A percentile compares a stretch with the other conserved stretches of the same genome.
Evolutionary conservation across 2,113 vertebrate species (phyloP).

Genomic region (Romanogobio albipinnatus): DNA sequence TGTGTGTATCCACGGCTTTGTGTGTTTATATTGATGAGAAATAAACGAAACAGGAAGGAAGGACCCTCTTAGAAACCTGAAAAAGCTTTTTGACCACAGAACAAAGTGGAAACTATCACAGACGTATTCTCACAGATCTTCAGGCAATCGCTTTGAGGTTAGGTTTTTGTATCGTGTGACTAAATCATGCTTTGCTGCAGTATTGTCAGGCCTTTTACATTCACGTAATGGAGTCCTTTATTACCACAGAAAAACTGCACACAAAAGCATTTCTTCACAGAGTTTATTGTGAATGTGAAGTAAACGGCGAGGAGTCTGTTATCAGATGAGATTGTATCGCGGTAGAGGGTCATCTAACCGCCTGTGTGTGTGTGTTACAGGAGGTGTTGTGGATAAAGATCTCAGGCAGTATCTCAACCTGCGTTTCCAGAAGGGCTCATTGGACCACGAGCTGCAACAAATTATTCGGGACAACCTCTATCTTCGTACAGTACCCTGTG

Average conservation of each 20-base stretch:
- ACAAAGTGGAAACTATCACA: slow-evolving; percentile 22
- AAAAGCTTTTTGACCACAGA: slow-evolving; percentile 14
- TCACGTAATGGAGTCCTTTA: slow-evolving; percentile 8
- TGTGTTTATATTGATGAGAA: slow-evolving; percentile 14
- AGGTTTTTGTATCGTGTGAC: slow-evolving; percentile 9
- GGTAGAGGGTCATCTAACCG: slow-evolving; percentile 3
- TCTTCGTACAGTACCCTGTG: slow-evolving; percentile 97
- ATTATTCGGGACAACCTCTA: slow-evolving; percentile 99
- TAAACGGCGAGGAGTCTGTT: slow-evolving; percentile 21
- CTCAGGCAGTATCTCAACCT: slow-evolving; percentile 99
- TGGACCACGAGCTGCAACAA: slow-evolving; percentile 98
- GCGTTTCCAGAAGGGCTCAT: slow-evolving; percentile 97
- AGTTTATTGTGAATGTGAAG: slow-evolving; percentile 16
- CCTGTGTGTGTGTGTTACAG: slow-evolving; percentile 71
- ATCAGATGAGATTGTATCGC: slow-evolving; percentile 7
- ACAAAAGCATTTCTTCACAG: slow-evolving; percentile 7
- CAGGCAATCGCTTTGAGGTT: background rate
- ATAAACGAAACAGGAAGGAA: background rate
- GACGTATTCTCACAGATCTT: background rate
- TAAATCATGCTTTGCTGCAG: slow-evolving; percentile 27
- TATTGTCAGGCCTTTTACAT: slow-evolving; percentile 23
- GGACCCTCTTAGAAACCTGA: background rate
- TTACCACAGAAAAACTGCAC: slow-evolving; percentile 28
- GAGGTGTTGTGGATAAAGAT: slow-evolving; percentile 97
- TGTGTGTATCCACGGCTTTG: slow-evolving; percentile 17